These are phyloP conservation scores for Pollenia griseotomentosa DNA, from an alignment of 2,888 invertebrate genomes.

Conservation along the genomic window DNA sequence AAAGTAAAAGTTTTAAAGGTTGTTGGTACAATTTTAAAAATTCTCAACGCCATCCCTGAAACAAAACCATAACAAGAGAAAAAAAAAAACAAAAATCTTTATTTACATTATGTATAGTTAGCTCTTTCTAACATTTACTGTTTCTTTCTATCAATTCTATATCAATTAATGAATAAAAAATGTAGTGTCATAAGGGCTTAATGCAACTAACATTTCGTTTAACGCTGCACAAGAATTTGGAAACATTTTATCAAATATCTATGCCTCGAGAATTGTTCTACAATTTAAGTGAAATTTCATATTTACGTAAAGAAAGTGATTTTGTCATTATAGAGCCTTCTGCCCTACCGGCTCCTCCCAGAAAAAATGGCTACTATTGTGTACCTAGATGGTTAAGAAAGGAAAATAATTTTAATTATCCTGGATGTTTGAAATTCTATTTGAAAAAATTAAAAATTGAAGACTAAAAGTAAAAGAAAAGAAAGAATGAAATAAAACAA, in stretches of 20 bases:
- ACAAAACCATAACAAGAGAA: too few species aligned
- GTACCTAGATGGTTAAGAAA: slow-evolving; percentile 19
- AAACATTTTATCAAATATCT: slow-evolving; percentile 18
- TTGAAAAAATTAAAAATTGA: slow-evolving; percentile 6
- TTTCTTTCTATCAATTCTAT: too few species aligned
- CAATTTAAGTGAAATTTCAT: slow-evolving; percentile 25
- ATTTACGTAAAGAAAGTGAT: slow-evolving; percentile 2
- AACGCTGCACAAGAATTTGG: not conserved
- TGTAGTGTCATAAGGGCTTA: too few species aligned
- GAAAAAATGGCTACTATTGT: slow-evolving; percentile 19
- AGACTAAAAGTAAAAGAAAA: not conserved
- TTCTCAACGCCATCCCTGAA: too few species aligned
- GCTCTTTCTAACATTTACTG: too few species aligned
- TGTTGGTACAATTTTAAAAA: too few species aligned
- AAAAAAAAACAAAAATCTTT: too few species aligned
- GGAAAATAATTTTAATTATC: slow-evolving; percentile 45
- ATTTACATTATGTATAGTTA: too few species aligned
- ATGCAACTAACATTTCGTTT: not conserved
- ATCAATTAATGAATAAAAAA: too few species aligned
- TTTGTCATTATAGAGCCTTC: slow-evolving; percentile 28
- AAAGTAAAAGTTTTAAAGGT: too few species aligned
- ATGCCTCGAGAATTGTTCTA: slow-evolving; percentile 19
- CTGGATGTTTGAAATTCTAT: slow-evolving; percentile 27
- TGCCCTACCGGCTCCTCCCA: not conserved
- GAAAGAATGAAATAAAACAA: not conserved